These are phyloP conservation scores for Chydorus sphaericus DNA, from an alignment of 2,888 invertebrate species.

Conservation along the genomic window DNA sequence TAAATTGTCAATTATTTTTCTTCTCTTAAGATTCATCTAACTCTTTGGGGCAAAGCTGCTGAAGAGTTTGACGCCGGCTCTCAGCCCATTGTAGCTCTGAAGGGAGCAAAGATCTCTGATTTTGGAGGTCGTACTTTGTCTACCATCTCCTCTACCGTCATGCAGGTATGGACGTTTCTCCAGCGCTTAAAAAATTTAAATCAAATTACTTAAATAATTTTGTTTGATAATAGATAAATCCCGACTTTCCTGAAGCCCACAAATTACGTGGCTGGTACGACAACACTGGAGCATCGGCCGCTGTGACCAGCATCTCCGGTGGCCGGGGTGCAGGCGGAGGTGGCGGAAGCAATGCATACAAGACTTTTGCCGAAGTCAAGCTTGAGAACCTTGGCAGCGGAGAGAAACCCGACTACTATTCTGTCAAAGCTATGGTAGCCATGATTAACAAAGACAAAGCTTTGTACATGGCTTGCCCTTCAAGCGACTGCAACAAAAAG, in stretches of 20 bases:
- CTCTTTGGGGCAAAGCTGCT: slow-evolving; percentile 83
- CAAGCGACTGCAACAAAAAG: slow-evolving; percentile 86
- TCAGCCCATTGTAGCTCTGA: slow-evolving; percentile 71
- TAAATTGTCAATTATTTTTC: neutral
- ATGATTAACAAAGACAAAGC: slow-evolving; percentile 67
- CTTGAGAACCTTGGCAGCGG: slow-evolving; percentile 50
- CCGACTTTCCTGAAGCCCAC: slow-evolving; percentile 76
- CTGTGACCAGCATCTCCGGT: slow-evolving; percentile 36
- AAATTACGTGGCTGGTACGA: slow-evolving; percentile 82
- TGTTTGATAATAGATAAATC: slow-evolving; percentile 52
- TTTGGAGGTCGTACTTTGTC: slow-evolving; percentile 52
- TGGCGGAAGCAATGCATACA: slow-evolving; percentile 43
- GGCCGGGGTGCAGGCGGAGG: slow-evolving; percentile 29
- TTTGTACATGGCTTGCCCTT: slow-evolving; percentile 82
- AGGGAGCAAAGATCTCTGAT: slow-evolving; percentile 70
- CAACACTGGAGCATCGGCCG: slow-evolving; percentile 48
- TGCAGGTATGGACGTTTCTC: slow-evolving; percentile 18
- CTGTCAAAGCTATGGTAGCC: slow-evolving; percentile 58
- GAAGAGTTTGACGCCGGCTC: slow-evolving; percentile 60
- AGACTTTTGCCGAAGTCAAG: slow-evolving; percentile 59
- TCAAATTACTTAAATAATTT: neutral
- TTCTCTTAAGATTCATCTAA: slow-evolving; percentile 46
- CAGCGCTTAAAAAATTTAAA: neutral
- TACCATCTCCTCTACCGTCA: slow-evolving; percentile 30
- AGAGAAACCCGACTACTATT: slow-evolving; percentile 70